These are phyloP conservation scores for Allygus modestus DNA, from an alignment of 2,888 invertebrate genomes.

Conservation along the genomic window DNA sequence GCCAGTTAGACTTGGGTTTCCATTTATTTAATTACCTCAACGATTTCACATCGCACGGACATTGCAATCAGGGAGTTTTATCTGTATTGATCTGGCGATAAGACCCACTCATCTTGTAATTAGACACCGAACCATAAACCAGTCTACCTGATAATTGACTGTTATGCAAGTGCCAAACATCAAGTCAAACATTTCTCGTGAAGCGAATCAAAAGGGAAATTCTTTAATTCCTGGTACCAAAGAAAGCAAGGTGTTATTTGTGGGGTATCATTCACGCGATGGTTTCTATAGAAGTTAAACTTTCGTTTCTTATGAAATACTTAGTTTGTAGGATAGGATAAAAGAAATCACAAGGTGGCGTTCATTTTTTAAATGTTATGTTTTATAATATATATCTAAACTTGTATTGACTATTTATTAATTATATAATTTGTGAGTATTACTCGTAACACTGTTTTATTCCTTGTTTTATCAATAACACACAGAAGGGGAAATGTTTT, in stretches of 20 bases:
- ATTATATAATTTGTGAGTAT: too few relatives aligned
- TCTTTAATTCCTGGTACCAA: neutral
- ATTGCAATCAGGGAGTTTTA: neutral
- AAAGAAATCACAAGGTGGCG: too few relatives aligned
- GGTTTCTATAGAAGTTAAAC: neutral
- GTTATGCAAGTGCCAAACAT: neutral
- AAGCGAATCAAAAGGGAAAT: neutral
- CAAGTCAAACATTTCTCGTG: neutral
- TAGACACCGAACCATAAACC: neutral
- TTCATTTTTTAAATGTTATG: too few relatives aligned
- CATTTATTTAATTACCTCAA: neutral
- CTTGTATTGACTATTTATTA: too few relatives aligned
- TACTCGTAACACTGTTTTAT: too few relatives aligned
- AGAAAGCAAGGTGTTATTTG: neutral
- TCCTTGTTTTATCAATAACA: too few relatives aligned
- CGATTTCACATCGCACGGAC: neutral
- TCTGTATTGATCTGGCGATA: neutral
- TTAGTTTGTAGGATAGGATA: too few relatives aligned
- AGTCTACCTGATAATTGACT: neutral
- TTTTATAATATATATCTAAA: too few relatives aligned
- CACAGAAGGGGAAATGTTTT: too few relatives aligned
- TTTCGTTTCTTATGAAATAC: neutral
- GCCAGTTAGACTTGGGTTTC: too few relatives aligned
- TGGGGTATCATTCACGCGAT: neutral
- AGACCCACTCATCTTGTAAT: neutral